Percentiles rank a stretch among this genome's conserved stretches.
phyloP scores from a whole-genome alignment of 2,113 vertebrate species.

The Malurus melanocephalus region DNA sequence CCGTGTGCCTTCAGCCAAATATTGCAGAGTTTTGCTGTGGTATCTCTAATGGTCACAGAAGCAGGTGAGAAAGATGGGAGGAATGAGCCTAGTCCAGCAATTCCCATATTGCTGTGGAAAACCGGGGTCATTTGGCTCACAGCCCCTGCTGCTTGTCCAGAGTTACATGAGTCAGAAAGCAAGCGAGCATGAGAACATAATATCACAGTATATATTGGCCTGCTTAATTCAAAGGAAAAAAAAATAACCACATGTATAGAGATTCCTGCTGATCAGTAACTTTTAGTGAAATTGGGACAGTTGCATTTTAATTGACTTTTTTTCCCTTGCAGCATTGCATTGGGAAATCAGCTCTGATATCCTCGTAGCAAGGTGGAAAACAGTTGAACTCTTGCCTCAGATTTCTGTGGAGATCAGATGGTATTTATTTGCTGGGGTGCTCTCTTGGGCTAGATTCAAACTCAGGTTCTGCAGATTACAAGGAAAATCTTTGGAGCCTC shows the following conservation, averaged over 20 bases:
- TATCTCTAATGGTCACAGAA: not conserved
- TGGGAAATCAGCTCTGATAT: conserved; percentile 51
- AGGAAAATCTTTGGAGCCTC: conserved; percentile 36
- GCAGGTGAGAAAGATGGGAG: conserved; percentile 12
- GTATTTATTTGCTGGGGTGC: conserved; percentile 67
- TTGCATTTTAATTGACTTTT: conserved; percentile 74
- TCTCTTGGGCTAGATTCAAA: conserved; percentile 56
- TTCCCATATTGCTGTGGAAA: not conserved
- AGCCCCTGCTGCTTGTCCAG: not conserved
- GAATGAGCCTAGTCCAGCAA: not conserved
- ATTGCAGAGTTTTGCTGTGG: not conserved
- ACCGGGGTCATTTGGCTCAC: not conserved
- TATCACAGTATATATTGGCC: not conserved
- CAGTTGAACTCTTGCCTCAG: conserved; percentile 53
- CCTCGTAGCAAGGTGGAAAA: conserved; percentile 59
- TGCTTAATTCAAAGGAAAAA: conserved; percentile 12
- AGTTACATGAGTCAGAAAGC: not conserved
- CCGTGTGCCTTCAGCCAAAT: not conserved
- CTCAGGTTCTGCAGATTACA: conserved; percentile 55
- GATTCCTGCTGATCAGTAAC: conserved; percentile 61
- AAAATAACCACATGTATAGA: conserved; percentile 27
- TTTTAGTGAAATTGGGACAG: conserved; percentile 66
- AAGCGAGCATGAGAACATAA: not conserved
- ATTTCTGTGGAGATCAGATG: conserved; percentile 66
- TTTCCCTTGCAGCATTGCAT: conserved; percentile 51